Percentiles rank a stretch among this genome's conserved stretches.
Conservation (phyloP, 2,888 invertebrate genomes). For the Chloromyia formosa region DNA sequence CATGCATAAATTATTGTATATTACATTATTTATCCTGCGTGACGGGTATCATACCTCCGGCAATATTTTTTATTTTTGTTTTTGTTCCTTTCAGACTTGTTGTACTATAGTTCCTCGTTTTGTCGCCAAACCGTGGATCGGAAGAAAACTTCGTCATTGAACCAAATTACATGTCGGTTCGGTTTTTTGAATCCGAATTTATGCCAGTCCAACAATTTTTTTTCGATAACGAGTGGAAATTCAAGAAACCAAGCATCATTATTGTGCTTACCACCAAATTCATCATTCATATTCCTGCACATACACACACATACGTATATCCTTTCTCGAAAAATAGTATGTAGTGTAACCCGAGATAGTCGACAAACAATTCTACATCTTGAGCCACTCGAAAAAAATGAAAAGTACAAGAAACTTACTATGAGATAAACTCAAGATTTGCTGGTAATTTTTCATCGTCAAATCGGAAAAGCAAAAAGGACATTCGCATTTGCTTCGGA, state of each 20-base stretch:
- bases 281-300: conserved; percentile 30
- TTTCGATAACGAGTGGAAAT: background rate
- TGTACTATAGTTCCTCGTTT: too few relatives aligned
- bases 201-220: too few relatives aligned
- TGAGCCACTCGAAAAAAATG: background rate
- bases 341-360: conserved; percentile 21
- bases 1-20: too few relatives aligned
- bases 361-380: conserved; percentile 16
- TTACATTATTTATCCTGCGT: too few relatives aligned
- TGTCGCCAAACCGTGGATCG: too few relatives aligned
- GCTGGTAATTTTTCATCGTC: conserved; percentile 51
- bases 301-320: too few relatives aligned
- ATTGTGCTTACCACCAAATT: conserved; percentile 17
- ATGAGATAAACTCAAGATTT: conserved; percentile 48
- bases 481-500: conserved; percentile 32
- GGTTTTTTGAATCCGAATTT: too few relatives aligned
- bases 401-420: conserved; percentile 24
- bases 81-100: too few relatives aligned
- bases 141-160: too few relatives aligned
- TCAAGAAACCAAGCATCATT: background rate
- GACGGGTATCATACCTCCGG: too few relatives aligned
- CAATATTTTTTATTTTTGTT: too few relatives aligned
- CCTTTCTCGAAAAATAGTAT: background rate
- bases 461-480: conserved; percentile 44
- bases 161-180: too few relatives aligned